Percentiles rank a stretch among this genome's conserved stretches.
phyloP scores from a whole-genome alignment of 2,888 invertebrate species.

The Nephrotoma appendiculata region DNA sequence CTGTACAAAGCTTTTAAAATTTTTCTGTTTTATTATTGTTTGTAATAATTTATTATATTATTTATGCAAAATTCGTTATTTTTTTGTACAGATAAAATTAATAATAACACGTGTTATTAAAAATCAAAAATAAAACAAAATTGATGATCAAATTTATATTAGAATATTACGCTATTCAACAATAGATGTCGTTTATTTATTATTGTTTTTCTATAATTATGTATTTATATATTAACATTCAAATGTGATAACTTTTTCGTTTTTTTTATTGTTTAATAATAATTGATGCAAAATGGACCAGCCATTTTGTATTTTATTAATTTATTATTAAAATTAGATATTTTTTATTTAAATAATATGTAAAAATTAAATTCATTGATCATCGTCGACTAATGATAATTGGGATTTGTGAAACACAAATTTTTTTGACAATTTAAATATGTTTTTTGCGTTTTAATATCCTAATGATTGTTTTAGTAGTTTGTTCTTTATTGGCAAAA shows the following conservation, averaged over 20 bases:
- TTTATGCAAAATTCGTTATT: not conserved
- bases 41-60: not conserved
- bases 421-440: not conserved
- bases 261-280: not conserved
- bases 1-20: not conserved
- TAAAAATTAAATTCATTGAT: not conserved
- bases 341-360: not conserved
- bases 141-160: not conserved
- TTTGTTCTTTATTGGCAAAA: not conserved
- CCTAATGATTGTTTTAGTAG: not conserved
- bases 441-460: not conserved
- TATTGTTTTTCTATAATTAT: not conserved
- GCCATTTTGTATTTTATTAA: not conserved
- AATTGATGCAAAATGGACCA: not conserved
- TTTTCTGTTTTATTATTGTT: not conserved
- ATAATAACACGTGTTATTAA: not conserved
- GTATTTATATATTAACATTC: not conserved
- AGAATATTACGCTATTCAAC: not conserved
- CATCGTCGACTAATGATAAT: not conserved
- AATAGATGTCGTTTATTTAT: not conserved
- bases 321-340: not conserved
- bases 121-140: not conserved
- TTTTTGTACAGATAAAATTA: not conserved
- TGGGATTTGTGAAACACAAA: too few species aligned
- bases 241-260: not conserved